phyloP scores from a whole-genome alignment of 2,113 vertebrate genomes.

The Prionailurus viverrinus region DNA sequence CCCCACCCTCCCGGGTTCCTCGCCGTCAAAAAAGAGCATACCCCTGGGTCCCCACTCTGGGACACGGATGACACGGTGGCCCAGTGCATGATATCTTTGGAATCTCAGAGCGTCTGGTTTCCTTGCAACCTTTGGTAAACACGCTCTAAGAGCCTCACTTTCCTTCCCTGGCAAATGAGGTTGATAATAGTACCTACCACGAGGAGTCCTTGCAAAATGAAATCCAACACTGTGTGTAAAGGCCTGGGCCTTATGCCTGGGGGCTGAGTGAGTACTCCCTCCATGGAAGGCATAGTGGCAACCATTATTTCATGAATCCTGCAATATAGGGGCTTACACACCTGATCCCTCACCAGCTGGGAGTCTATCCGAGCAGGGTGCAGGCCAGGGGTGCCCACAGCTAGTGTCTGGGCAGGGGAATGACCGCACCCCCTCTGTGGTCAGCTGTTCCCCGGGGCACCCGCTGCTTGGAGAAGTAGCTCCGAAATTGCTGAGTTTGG shows the following conservation, averaged over 20 bases:
- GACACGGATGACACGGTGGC: background rate
- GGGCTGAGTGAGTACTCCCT: background rate
- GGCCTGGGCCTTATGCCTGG: background rate
- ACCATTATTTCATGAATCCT: background rate
- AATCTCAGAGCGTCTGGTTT: background rate
- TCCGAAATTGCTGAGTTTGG: background rate
- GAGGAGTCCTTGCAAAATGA: background rate
- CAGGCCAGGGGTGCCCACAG: background rate
- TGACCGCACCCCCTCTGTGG: background rate
- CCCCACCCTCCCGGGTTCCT: background rate
- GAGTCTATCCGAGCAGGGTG: background rate
- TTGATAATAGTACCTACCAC: too few species aligned
- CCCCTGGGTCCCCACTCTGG: background rate
- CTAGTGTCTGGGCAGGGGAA: background rate
- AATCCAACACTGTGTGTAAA: background rate
- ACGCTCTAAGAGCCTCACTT: background rate
- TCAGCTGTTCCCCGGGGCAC: background rate
- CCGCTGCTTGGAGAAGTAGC: background rate
- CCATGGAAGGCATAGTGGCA: background rate
- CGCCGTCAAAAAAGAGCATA: background rate
- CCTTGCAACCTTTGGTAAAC: background rate
- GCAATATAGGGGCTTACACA: background rate
- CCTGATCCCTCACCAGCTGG: background rate
- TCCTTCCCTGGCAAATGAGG: background rate
- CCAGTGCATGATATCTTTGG: background rate